These are phyloP conservation scores for Matsumurasca onukii DNA, from an alignment of 1,140 invertebrate species.

Conservation along the genomic window DNA sequence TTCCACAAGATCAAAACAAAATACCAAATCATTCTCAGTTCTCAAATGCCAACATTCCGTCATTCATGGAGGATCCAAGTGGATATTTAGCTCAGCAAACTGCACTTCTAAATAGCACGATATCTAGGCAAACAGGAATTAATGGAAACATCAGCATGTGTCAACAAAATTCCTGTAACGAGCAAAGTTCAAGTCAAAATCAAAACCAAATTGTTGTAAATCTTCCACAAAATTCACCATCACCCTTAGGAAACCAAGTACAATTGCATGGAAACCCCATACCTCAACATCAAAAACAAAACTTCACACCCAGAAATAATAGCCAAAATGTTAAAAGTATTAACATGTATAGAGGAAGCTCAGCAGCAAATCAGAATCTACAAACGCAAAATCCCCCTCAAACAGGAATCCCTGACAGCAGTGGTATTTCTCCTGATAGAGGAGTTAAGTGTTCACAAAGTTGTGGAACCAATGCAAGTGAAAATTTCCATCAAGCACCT, in stretches of 20 bases:
- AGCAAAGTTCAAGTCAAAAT: conserved; percentile 28
- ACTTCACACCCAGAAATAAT: conserved; percentile 8
- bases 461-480: conserved; percentile 38
- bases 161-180: conserved; percentile 22
- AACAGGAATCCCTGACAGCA: conserved; percentile 54
- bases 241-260: conserved; percentile 42
- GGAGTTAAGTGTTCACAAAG: conserved; percentile 46
- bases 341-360: conserved; percentile 28
- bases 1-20: conserved; percentile 30
- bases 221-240: conserved; percentile 31
- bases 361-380: conserved; percentile 26
- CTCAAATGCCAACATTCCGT: conserved; percentile 51
- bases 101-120: conserved; percentile 78
- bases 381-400: background rate
- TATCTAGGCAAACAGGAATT: conserved; percentile 69
- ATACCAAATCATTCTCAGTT: conserved; percentile 28
- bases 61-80: conserved; percentile 86
- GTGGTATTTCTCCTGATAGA: conserved; percentile 42
- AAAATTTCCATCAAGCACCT: conserved; percentile 12
- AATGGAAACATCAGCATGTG: conserved; percentile 29
- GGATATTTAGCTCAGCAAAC: conserved; percentile 87
- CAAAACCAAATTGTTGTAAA: conserved; percentile 28
- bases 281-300: conserved; percentile 26
- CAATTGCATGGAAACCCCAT: conserved; percentile 51
- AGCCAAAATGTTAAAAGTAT: background rate